These are phyloP conservation scores for Somateria mollissima DNA, from an alignment of 2,797 vertebrate genomes.

Conservation along the genomic window DNA sequence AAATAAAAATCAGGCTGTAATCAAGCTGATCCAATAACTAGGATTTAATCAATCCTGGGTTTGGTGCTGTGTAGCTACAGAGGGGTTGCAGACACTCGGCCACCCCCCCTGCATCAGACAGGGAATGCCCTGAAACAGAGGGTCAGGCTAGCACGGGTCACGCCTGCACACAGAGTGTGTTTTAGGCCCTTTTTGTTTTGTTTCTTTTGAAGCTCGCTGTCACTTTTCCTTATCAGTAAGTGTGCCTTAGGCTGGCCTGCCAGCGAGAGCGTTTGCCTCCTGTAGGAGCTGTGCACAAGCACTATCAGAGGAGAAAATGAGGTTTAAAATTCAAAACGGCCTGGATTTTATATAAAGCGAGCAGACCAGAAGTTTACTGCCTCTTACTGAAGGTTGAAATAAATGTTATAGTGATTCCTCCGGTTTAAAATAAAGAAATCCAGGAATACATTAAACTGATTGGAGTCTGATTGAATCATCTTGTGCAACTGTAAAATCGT, in stretches of 20 bases:
- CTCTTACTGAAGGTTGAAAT: neutral
- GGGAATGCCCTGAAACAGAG: neutral
- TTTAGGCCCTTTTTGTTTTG: neutral
- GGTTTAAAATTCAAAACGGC: neutral
- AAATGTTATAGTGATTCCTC: neutral
- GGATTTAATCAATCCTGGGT: neutral
- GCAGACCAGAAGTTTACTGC: neutral
- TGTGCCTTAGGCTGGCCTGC: neutral
- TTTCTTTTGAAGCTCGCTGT: conserved; percentile 43
- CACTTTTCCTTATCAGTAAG: neutral
- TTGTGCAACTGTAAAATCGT: neutral
- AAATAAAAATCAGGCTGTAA: neutral
- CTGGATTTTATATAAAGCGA: neutral
- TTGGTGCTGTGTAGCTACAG: neutral
- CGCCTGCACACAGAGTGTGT: neutral
- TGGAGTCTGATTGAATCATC: neutral
- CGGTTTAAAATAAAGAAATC: neutral
- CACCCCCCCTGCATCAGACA: neutral
- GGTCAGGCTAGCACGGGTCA: conserved; percentile 20
- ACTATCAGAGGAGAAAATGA: neutral
- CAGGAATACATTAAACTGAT: neutral
- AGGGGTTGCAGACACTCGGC: neutral
- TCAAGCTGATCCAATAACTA: neutral
- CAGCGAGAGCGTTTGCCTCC: neutral
- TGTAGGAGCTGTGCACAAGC: neutral